Conservation (phyloP, 1,140 invertebrate species). For the Rhyacophila brunnea region DNA sequence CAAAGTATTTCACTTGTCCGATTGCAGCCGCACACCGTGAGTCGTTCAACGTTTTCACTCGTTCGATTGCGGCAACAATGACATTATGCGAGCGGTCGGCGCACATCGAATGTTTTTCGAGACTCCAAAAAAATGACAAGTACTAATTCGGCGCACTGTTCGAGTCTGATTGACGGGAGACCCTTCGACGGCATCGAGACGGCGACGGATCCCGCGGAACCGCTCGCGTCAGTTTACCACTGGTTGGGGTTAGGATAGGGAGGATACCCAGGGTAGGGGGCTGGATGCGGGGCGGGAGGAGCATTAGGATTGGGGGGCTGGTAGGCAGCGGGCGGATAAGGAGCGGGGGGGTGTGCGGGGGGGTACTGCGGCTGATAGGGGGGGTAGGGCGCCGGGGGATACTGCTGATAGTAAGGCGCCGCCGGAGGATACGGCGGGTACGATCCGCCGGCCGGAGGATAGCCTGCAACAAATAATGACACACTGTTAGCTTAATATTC, state of each 20-base stretch:
- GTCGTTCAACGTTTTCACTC: no score
- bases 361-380: conserved; percentile 46
- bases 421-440: conserved; percentile 50
- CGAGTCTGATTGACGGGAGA: no score
- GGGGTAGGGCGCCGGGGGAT: conserved; percentile 44
- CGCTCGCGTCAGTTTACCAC: conserved; percentile 39
- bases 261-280: conserved; percentile 51
- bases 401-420: conserved; percentile 55
- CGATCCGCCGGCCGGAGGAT: conserved; percentile 45
- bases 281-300: conserved; percentile 40
- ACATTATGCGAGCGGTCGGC: no score
- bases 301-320: conserved; percentile 43
- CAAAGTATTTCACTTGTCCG: no score
- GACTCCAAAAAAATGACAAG: no score
- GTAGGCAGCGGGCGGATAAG: conserved; percentile 43
- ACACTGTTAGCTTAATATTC: no score
- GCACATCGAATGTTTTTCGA: no score
- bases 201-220: neutral
- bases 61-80: no score
- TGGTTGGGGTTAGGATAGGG: conserved; percentile 45
- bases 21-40: no score
- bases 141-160: no score
- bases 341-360: conserved; percentile 40
- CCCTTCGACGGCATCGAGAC: no score
- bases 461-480: no score